Evolutionary conservation across 2,113 vertebrate species (phyloP), one percentile per base, ranked within the genome.

Genomic region (Tetrao urogallus): DNA sequence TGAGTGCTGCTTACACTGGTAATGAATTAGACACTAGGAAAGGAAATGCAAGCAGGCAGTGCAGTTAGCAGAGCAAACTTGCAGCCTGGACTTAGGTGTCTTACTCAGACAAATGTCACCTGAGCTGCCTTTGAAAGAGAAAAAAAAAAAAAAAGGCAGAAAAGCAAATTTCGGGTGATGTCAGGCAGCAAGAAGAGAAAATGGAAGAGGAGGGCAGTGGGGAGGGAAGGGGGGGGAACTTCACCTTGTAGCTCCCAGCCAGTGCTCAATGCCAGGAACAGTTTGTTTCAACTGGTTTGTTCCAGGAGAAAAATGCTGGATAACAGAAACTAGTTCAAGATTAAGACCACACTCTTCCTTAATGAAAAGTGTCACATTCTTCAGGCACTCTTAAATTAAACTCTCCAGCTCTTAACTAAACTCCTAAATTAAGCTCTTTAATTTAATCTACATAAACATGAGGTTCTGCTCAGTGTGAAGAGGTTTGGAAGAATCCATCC

Each of bases 381-480:
- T 81, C 65, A 54, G 76, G 56, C 32, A 79, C 43, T 72, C 84
- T 78, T 89, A 89, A 94, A 93, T 95, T 90, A 90, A 92, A 75
- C 74, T 92, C 61, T 77, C 43, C 30, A 86, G 80, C 67, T 92
- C 88, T 88, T 87, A 86, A 89, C 88, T 58, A 88, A 92, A 88
- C 91, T 89, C 74, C 92, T 87, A 92, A 82, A 89, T 91, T 5
- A 87, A 66, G 73, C 66, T 92, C 48, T 87, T 83, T 96, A 83
- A 90, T 96, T 90, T 91, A 75, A 91, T 94, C 82, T 95, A 75
- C 88, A 91, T 93, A 94, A 83, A 85, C 61, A 94, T 86, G 66
- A 81, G 34, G 84, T 83, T 83, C 65, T 92, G 9, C 76, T 94
- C 61, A 92, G 69, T 52, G 8, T 86, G 61, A 78, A 88, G 79